Conservation (phyloP, 2,888 invertebrate genomes). For the Temnothorax ravouxi region DNA sequence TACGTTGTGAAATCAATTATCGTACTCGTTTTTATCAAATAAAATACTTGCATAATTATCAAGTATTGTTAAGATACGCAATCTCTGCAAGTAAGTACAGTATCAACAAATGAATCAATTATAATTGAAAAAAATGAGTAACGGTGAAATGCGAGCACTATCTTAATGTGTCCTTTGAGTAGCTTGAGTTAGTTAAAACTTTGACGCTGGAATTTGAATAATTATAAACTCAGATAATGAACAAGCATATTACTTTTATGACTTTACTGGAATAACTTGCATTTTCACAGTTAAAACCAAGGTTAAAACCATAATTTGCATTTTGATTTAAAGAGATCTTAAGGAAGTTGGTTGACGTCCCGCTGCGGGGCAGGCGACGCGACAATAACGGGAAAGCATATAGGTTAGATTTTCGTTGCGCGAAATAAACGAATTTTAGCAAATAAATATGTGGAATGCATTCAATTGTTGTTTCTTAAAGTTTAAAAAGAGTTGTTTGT, state of each 20-base stretch:
- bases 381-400: too few relatives aligned
- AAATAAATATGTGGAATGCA: too few relatives aligned
- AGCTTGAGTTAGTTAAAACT: neutral
- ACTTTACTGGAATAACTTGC: neutral
- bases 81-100: neutral
- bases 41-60: neutral
- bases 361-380: too few relatives aligned
- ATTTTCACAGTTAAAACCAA: neutral
- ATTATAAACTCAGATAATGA: neutral
- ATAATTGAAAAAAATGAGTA: neutral
- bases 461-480: too few relatives aligned
- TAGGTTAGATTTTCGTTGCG: too few relatives aligned
- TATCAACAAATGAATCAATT: neutral
- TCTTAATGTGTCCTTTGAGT: neutral
- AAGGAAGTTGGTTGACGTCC: too few relatives aligned
- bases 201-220: neutral
- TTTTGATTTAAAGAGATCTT: slow-evolving; percentile 22
- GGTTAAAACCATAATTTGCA: slow-evolving; percentile 14
- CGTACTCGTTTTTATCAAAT: neutral
- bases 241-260: neutral
- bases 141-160: neutral
- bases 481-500: too few relatives aligned
- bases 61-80: neutral
- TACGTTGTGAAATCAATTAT: neutral
- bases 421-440: too few relatives aligned